phyloP scores from a whole-genome alignment of 2,888 invertebrate genomes.

The Fragum sueziense region DNA sequence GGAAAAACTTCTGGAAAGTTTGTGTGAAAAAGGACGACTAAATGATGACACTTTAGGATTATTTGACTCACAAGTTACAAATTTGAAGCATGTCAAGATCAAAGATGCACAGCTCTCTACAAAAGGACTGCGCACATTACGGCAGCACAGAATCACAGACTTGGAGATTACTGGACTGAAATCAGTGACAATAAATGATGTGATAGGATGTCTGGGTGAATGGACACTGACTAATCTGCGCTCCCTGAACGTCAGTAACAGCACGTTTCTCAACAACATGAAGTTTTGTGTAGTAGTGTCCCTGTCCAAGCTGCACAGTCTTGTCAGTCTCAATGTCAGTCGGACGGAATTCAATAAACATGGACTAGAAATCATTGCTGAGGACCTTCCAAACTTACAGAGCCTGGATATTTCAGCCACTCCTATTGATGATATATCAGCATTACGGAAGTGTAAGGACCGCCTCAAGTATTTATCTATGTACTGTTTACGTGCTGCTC shows the following conservation, averaged over 20 bases:
- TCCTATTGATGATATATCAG: constrained; percentile 85
- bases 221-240: constrained; percentile 87
- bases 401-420: constrained; percentile 88
- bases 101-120: constrained; percentile 85
- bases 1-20: constrained; percentile 82
- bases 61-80: constrained; percentile 86
- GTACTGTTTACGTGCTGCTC: constrained; percentile 84
- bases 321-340: constrained; percentile 86
- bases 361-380: constrained; percentile 86
- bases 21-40: constrained; percentile 85
- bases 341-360: constrained; percentile 88
- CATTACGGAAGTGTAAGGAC: constrained; percentile 85
- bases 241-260: constrained; percentile 86
- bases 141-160: constrained; percentile 86
- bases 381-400: constrained; percentile 86
- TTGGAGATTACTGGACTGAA: constrained; percentile 85
- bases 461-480: constrained; percentile 86
- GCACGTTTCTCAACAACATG: constrained; percentile 86
- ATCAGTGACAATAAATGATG: constrained; percentile 85
- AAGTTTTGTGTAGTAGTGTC: constrained; percentile 86
- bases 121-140: constrained; percentile 86
- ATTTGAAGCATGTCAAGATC: constrained; percentile 85
- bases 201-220: constrained; percentile 87
- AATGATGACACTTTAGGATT: constrained; percentile 86
- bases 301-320: constrained; percentile 85